These are phyloP conservation scores for Tetrapedia diversipes DNA, from an alignment of 2,888 invertebrate species.

Conservation along the genomic window DNA sequence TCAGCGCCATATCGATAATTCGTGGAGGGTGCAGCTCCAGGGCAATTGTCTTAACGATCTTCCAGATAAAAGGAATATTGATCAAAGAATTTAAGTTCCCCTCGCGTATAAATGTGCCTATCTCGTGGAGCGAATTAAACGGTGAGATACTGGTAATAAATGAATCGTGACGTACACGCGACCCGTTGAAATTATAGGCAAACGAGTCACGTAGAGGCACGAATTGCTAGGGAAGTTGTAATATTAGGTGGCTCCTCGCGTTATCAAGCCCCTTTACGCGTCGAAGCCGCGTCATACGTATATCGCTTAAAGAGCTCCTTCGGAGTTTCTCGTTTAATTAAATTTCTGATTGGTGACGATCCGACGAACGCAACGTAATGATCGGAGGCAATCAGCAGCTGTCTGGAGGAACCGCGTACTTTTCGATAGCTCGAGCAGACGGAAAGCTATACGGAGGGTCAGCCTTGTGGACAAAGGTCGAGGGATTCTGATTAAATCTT, in stretches of 20 bases:
- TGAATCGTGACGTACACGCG: constrained; percentile 40
- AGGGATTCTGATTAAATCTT: constrained; percentile 40
- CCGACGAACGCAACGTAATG: constrained; percentile 56
- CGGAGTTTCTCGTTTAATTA: constrained; percentile 68
- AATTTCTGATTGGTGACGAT: constrained; percentile 69
- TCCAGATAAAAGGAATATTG: constrained; percentile 1
- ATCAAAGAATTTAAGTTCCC: constrained; percentile 19
- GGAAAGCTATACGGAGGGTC: constrained; percentile 7
- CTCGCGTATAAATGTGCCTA: neutral
- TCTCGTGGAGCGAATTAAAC: constrained; percentile 27
- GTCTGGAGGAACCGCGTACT: constrained; percentile 33
- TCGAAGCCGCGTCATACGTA: constrained; percentile 20
- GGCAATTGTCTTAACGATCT: constrained; percentile 2
- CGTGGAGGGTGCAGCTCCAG: constrained; percentile 5
- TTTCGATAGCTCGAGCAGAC: constrained; percentile 45
- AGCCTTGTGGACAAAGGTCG: neutral
- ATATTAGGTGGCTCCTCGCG: constrained; percentile 11
- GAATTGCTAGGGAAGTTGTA: constrained; percentile 33
- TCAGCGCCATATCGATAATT: constrained; percentile 17
- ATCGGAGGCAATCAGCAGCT: constrained; percentile 54
- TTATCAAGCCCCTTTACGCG: constrained; percentile 22
- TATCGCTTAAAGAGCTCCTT: constrained; percentile 54
- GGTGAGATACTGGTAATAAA: constrained; percentile 25
- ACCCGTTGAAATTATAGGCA: constrained; percentile 33
- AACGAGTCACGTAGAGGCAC: constrained; percentile 21